Conservation (phyloP, 35 echinoderm and acorn worm genomes). For the Strongylocentrotus purpuratus region DNA sequence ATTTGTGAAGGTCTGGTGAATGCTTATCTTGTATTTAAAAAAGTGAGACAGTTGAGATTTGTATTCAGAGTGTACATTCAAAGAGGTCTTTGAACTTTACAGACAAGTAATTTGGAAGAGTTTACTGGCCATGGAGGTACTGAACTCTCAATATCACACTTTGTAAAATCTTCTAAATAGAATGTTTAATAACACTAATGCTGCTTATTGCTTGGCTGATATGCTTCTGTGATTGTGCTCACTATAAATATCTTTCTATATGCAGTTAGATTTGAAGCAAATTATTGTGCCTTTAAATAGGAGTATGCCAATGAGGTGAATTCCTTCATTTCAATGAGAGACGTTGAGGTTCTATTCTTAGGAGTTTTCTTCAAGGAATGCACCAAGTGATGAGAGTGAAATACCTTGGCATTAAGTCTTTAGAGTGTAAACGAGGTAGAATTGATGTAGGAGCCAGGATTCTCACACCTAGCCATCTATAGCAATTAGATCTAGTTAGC, state of each 20-base stretch:
- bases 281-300: conserved; percentile 19
- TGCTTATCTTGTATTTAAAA: too few species aligned
- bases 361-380: conserved; percentile 9
- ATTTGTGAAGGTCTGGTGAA: too few species aligned
- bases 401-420: conserved; percentile 41
- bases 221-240: background rate
- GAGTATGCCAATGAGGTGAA: background rate
- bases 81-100: background rate
- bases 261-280: background rate
- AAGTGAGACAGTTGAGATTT: background rate
- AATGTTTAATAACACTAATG: background rate
- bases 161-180: background rate
- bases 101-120: background rate
- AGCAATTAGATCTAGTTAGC: conserved; percentile 28
- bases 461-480: conserved; percentile 6
- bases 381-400: background rate
- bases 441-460: conserved; percentile 24
- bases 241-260: background rate
- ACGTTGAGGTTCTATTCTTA: background rate
- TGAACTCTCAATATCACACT: background rate
- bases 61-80: background rate
- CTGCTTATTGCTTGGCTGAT: background rate
- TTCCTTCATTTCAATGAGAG: background rate
- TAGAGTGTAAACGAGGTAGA: conserved; percentile 18
- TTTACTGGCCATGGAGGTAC: background rate